Base-by-base conservation (phyloP, 2,888 invertebrate genomes). In the Anodontia alba region DNA sequence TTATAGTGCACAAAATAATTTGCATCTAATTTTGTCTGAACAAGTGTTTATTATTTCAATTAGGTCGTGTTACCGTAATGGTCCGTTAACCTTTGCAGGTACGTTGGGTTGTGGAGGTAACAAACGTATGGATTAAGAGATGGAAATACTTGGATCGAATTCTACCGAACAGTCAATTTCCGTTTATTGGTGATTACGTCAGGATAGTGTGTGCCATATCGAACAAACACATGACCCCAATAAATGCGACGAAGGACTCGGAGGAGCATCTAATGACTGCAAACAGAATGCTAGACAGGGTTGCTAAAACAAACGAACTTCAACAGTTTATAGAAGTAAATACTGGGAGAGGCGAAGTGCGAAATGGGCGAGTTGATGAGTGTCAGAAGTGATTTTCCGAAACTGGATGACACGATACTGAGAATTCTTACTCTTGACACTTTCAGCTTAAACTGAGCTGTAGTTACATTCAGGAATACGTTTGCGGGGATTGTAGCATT, bases 381-480 rank as follows among this genome's bases (percentile, higher is more conserved):
- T 7, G 10, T 49, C 10, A 7, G 2, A 3, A 7, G 17, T 3
- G 49, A 20, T 7, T 49, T 49, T 10, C 49, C 49, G 5, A 49
- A n/a, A 49, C n/a, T 49, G n/a, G 49, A 49, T 49, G 49, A 49
- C 20, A 20, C 8, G 3, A 49, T 66, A 10, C n/a, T 86, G 3
- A 36, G 85, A 15, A 29, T 70, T 31, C 57, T 83, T 23, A 83
- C 82, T 0, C 72, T 69, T 49, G 78, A 80, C 5, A 66, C 66
- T 5, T 84, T 33, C 84, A 84, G 62, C 36, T 84, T 8, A 78
- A 74, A 31, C 46, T 84, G 8, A 73, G 81, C 43, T 26, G 74
- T 0, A 75, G 69, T 66, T 82, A 84, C 42, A 74, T 76, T 17
- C 80, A 80, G 29, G 82, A 82, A 29, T 66, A 80, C 36, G 17